Base-by-base conservation (phyloP, 2,113 vertebrate genomes). In the Cathartes aura region DNA sequence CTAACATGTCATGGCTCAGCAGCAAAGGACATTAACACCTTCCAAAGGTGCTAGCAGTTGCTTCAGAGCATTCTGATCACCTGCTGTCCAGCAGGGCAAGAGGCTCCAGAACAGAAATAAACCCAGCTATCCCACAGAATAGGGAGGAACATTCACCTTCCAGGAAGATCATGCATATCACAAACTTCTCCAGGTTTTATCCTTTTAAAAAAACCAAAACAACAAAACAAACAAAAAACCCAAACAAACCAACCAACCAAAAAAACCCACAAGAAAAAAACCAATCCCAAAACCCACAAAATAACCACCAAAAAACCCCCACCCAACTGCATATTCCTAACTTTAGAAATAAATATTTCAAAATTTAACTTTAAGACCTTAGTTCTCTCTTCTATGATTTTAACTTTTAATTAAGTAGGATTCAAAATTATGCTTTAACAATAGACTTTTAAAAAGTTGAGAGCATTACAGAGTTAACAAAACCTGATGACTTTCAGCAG, bases 1-100 rank as follows among this genome's bases (percentile, higher is more conserved):
- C 27, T 73, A 72, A 55, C 45, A 59, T 9, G 26, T 71, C 89
- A 93, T 1, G 2, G 43, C 24, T 86, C 40, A 64, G 56, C 43
- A 89, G 38, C 40, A 95, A 71, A 94, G 81, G 43, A 47, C 36
- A 87, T 58, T 80, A 88, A 68, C 90, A 82, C 43, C 62, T 88
- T 75, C 82, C 45, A 48, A 56, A 87, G 87, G 34, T 60, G 64
- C 26, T 60, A 94, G 76, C 72, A 79, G 40, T 67, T 70, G 36
- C 32, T 85, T 90, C 82, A 90, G 79, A 94, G 19, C 21, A 22
- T 87, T 86, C 56, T 1, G 0, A 34, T 72, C 40, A 60, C 79
- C 76, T 89, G 59, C 56, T 87, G 74, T 15, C 89, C 43, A 67
- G 24, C 32, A 91, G 56, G 19, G 12, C 30, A 92, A 89, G 42